phyloP scores from a whole-genome alignment of 1,140 invertebrate genomes.

The Anastrepha ludens region DNA sequence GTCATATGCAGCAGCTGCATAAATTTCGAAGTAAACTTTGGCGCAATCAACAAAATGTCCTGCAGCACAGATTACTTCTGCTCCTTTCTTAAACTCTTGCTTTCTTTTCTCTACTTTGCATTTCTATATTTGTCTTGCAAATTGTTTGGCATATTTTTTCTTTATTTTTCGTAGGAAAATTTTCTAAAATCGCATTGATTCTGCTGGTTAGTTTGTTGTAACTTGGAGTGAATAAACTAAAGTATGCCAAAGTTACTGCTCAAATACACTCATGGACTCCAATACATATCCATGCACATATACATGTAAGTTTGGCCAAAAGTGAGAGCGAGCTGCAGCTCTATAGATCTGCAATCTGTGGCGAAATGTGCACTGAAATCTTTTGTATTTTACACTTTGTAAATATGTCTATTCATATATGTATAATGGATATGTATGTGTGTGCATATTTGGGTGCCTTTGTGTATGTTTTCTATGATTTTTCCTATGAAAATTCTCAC shows the following conservation, averaged over 20 bases:
- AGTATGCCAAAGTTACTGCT: background rate
- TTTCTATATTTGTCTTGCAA: slow-evolving; percentile 31
- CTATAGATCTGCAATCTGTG: background rate
- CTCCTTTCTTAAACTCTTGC: background rate
- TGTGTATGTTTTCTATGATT: no score
- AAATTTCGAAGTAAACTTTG: slow-evolving; percentile 27
- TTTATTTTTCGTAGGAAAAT: background rate
- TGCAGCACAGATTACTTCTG: background rate
- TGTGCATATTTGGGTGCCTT: no score
- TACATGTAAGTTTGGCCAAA: background rate
- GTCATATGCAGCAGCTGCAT: background rate
- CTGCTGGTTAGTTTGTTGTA: background rate
- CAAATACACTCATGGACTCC: background rate
- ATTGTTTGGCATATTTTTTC: slow-evolving; percentile 39
- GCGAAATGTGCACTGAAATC: background rate
- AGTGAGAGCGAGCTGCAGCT: background rate
- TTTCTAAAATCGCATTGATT: slow-evolving; percentile 28
- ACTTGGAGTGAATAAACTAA: slow-evolving; percentile 35
- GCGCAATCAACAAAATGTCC: slow-evolving; percentile 5
- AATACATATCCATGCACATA: background rate
- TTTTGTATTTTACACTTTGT: background rate
- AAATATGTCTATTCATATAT: no score
- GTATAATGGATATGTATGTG: no score
- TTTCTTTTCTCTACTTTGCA: background rate
- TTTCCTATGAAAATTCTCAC: no score